Conservation (phyloP, 2,113 vertebrate genomes). For the Alexandromys fortis region DNA sequence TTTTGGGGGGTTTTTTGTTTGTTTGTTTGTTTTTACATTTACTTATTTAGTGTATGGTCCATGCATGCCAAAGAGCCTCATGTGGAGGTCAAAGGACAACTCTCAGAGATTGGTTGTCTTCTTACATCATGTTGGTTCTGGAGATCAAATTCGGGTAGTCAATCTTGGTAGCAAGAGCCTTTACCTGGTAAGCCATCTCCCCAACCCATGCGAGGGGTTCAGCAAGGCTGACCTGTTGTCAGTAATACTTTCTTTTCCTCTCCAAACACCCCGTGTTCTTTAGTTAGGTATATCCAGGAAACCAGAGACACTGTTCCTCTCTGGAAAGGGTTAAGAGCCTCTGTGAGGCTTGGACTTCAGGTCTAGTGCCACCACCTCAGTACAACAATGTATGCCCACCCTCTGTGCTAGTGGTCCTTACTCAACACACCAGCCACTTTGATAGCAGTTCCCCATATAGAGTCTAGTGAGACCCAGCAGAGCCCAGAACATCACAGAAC, state of each 20-base stretch:
- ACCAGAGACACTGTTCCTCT: background rate
- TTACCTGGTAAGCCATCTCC: background rate
- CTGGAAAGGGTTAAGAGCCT: background rate
- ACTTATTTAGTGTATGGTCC: background rate
- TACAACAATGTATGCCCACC: background rate
- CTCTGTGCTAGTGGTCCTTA: background rate
- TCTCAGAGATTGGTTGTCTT: background rate
- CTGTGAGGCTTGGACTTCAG: background rate
- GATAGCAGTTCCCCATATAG: background rate
- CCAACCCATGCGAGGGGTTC: background rate
- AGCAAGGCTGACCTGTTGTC: background rate
- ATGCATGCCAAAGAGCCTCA: background rate
- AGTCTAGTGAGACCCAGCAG: background rate
- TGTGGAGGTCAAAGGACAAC: background rate
- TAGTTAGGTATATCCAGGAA: background rate
- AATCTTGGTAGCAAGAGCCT: background rate
- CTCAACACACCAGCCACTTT: background rate
- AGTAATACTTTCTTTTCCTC: background rate
- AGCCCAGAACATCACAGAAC: background rate
- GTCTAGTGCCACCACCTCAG: background rate
- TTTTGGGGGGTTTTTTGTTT: too few relatives aligned
- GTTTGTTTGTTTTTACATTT: too few relatives aligned
- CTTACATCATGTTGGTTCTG: background rate
- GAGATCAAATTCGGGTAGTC: background rate
- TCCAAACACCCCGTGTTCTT: background rate